A percentile compares a stretch with the other conserved stretches of the same genome.
phyloP scores from a whole-genome alignment of 2,113 vertebrate species.

The Psettodes erumei region DNA sequence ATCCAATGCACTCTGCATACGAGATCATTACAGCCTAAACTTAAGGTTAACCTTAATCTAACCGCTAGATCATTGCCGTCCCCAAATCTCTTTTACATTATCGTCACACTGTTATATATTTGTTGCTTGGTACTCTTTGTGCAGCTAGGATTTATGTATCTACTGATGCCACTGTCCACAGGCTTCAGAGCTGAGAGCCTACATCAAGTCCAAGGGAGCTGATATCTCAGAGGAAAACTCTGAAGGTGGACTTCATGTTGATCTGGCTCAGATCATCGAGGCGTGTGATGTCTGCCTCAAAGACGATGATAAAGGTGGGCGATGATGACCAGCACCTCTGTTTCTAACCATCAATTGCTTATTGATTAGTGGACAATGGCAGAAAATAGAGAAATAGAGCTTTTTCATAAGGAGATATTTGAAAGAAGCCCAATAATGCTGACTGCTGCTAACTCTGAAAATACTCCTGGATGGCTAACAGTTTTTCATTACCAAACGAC shows the following conservation, averaged over 20 bases:
- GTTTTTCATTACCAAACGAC: background rate
- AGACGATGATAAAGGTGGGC: slow-evolving; percentile 96
- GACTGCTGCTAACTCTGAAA: background rate
- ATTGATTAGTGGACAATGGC: background rate
- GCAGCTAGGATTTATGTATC: background rate
- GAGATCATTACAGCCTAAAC: too few species aligned
- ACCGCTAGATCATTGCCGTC: too few species aligned
- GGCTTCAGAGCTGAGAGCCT: slow-evolving; percentile 94
- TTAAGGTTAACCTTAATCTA: too few species aligned
- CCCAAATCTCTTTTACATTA: too few species aligned
- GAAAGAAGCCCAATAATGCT: too few species aligned
- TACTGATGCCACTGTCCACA: slow-evolving; percentile 39
- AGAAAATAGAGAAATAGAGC: background rate
- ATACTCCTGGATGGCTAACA: background rate
- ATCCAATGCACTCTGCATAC: background rate
- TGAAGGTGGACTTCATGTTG: slow-evolving; percentile 93
- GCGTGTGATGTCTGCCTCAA: slow-evolving; percentile 95
- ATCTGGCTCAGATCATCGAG: slow-evolving; percentile 97
- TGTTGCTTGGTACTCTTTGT: background rate
- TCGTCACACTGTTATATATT: too few species aligned
- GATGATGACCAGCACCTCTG: background rate
- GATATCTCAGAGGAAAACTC: slow-evolving; percentile 97
- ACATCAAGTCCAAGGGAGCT: slow-evolving; percentile 94
- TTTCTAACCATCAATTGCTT: background rate
- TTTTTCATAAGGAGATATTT: background rate